Conservation (phyloP, 2,113 vertebrate species). For the Leptosomus discolor region DNA sequence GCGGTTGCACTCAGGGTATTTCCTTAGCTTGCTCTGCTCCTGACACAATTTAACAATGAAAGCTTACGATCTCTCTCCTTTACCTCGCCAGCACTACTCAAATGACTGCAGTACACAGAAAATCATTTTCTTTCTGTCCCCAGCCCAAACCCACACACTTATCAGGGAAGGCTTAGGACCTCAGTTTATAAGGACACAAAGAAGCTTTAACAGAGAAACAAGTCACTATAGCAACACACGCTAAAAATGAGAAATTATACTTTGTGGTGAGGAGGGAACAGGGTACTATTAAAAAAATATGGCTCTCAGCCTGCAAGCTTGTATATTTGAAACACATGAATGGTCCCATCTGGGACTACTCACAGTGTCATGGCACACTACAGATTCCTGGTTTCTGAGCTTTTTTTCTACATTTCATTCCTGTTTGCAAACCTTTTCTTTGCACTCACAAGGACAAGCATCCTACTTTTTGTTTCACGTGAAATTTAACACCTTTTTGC, state of each 20-base stretch:
- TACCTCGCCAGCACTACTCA: neutral
- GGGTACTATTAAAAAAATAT: neutral
- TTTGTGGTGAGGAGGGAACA: neutral
- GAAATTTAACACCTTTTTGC: neutral
- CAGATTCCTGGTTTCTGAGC: neutral
- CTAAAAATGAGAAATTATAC: neutral
- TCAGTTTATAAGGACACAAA: neutral
- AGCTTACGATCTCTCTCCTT: neutral
- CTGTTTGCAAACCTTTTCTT: neutral
- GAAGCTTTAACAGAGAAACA: neutral
- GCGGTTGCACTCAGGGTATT: neutral
- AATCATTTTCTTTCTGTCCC: neutral
- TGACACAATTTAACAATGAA: neutral
- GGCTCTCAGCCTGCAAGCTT: neutral
- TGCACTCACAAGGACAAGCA: neutral
- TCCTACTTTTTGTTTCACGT: neutral
- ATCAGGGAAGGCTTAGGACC: neutral
- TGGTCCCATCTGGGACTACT: neutral
- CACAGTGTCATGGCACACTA: neutral
- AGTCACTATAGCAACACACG: conserved; percentile 8
- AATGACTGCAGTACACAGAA: neutral
- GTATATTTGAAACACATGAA: neutral
- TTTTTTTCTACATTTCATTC: neutral
- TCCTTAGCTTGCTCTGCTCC: neutral
- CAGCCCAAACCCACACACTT: neutral